A percentile compares a stretch with the other conserved stretches of the same genome.
Conservation (phyloP, 2,113 vertebrate species). For the Sphaerodactylus townsendi region DNA sequence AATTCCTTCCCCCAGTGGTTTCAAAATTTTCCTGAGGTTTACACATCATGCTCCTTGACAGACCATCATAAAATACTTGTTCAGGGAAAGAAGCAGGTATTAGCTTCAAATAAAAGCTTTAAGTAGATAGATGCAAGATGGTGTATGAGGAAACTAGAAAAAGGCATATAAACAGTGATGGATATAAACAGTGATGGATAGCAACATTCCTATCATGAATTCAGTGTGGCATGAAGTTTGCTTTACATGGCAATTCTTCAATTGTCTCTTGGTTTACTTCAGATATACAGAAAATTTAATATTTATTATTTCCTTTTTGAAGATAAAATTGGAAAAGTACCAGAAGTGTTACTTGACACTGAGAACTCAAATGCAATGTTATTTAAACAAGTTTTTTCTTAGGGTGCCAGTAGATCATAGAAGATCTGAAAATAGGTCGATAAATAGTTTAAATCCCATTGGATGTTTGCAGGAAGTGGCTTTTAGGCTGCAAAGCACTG, state of each 20-base stretch:
- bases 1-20: too few relatives aligned
- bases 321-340: conserved; percentile 41
- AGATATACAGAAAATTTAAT: conserved; percentile 13
- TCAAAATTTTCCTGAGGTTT: too few relatives aligned
- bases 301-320: conserved; percentile 47
- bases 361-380: conserved; percentile 33
- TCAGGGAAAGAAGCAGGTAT: too few relatives aligned
- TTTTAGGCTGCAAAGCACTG: conserved; percentile 54
- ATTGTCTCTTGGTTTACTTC: conserved; percentile 27
- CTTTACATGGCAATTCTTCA: neutral
- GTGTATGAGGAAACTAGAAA: too few relatives aligned
- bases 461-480: conserved; percentile 46
- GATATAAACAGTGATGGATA: too few relatives aligned
- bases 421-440: conserved; percentile 44
- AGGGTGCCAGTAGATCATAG: conserved; percentile 47
- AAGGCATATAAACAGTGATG: too few relatives aligned
- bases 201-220: too few relatives aligned
- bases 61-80: too few relatives aligned
- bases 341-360: conserved; percentile 37
- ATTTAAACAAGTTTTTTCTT: conserved; percentile 38
- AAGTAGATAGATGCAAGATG: too few relatives aligned
- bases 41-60: too few relatives aligned
- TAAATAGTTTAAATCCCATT: conserved; percentile 56
- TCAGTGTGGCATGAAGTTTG: neutral
- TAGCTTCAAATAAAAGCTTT: too few relatives aligned